Evolutionary conservation across 2,888 invertebrate genomes (phyloP).

Genomic region (Melipona beecheii): DNA sequence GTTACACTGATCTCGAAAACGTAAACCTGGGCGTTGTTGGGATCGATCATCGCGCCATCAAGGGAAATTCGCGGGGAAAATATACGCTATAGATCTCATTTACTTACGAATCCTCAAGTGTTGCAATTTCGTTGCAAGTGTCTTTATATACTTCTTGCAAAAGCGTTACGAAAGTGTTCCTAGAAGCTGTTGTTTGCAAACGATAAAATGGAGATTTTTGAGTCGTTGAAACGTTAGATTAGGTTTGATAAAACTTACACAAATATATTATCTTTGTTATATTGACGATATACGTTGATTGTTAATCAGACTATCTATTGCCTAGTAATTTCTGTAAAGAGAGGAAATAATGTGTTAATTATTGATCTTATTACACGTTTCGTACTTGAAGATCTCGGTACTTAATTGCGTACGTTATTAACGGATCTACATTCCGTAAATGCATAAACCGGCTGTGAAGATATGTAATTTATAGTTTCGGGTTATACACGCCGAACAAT

Average conservation of each 20-base stretch:
- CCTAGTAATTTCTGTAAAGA: background rate
- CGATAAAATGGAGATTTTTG: background rate
- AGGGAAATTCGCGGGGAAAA: conserved; percentile 49
- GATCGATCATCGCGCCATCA: conserved; percentile 55
- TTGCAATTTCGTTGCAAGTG: background rate
- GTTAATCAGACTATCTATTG: background rate
- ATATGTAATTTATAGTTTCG: conserved; percentile 25
- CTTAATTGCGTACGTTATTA: conserved; percentile 24
- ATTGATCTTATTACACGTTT: conserved; percentile 14
- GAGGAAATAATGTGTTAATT: conserved; percentile 20
- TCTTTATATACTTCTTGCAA: background rate
- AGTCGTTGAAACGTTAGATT: conserved; percentile 11
- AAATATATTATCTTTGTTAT: conserved; percentile 48
- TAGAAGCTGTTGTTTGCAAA: conserved; percentile 7
- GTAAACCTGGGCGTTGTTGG: conserved; percentile 58
- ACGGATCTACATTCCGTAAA: conserved; percentile 1
- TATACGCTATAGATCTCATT: conserved; percentile 3
- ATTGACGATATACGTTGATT: conserved; percentile 7
- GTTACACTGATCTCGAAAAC: conserved; percentile 29
- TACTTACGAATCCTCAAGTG: background rate
- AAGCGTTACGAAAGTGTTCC: conserved; percentile 15
- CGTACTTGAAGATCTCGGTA: background rate
- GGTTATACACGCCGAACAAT: conserved; percentile 16
- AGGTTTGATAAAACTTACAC: background rate
- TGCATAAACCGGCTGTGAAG: conserved; percentile 40